Evolutionary conservation across 2,113 vertebrate species (phyloP), one percentile per base, ranked within the genome.

Genomic region (Nerophis ophidion): DNA sequence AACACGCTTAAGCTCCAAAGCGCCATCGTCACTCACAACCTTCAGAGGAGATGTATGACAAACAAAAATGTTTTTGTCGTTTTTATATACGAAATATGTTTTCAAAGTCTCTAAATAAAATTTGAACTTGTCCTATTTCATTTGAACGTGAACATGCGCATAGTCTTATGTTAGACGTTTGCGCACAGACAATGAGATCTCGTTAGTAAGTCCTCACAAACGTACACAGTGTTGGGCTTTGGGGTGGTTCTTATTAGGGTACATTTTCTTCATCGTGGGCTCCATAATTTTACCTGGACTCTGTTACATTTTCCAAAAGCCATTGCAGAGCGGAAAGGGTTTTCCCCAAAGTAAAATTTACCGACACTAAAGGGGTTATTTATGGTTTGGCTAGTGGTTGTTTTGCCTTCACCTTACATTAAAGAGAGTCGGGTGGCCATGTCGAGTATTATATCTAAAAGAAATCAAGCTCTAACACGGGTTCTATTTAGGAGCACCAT

Each of bases 401-500:
- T 73, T 71, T 52, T 86, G 73, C 13, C 47, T 58, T 45, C 13
- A 45, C 46, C 19, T 58, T 1, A 6, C 44, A 44, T 44, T 44
- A 40, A 40, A 57, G 40, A 44, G 38, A 8, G 17, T 44, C 26
- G 26, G 42, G n/a, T n/a, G 44, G 36, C 54, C 14, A 33, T 58
- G 56, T 19, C 44, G n/a, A 15, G 56, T 46, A 58, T 33, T 47
- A 19, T 42, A 77, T 79, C 61, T 68, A 49, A 76, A 84, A 84
- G 75, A 69, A 84, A 84, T 87, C 89, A 88, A 86, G 69, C 74
- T 77, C 83, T 71, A 4, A 64, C 59, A 69, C 60, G 35, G 57
- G 34, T 11, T 64, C 62, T 34, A 57, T 70, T 66, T 33, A 7
- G 26, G 14, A 44, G 56, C 15, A 26, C 7, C 26, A 26, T 26